These are phyloP conservation scores for Lepilemur ruficaudatus DNA, from an alignment of 2,797 vertebrate species.

Conservation along the genomic window DNA sequence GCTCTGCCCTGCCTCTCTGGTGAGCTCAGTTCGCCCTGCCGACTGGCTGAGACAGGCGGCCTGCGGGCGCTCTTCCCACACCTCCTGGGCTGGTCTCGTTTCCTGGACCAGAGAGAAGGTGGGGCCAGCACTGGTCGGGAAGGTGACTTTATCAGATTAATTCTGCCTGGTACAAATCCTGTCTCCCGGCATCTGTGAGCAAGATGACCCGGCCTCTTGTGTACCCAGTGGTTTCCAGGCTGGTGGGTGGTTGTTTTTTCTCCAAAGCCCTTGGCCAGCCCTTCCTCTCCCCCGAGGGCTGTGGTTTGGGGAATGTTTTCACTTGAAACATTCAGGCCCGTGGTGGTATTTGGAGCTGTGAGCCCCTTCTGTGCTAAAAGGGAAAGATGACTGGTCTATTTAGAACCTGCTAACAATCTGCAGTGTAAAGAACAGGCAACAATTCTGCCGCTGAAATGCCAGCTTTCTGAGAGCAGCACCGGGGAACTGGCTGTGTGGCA, in stretches of 20 bases:
- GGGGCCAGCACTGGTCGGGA: not conserved
- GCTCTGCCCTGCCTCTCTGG: fast-evolving
- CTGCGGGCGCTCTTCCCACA: not conserved
- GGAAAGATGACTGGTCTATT: conserved; percentile 45
- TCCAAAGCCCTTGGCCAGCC: conserved; percentile 14
- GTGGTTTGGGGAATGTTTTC: conserved; percentile 56
- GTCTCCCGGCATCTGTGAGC: not conserved
- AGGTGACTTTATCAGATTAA: not conserved
- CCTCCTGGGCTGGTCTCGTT: not conserved
- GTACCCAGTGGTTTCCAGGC: not conserved
- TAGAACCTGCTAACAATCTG: conserved; percentile 19
- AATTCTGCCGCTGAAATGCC: not conserved
- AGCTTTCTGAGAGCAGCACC: not conserved
- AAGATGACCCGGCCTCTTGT: not conserved
- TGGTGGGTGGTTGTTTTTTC: not conserved
- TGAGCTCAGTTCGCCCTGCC: too few relatives aligned
- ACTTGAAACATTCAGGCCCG: conserved; percentile 35
- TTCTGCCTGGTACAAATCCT: not conserved
- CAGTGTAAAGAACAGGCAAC: not conserved
- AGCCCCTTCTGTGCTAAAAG: conserved; percentile 40
- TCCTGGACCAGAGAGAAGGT: not conserved
- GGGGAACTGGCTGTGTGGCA: not conserved
- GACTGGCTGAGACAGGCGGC: not conserved
- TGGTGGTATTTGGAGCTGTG: conserved; percentile 32
- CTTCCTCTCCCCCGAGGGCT: conserved; percentile 12